Percentiles rank a stretch among this genome's conserved stretches.
Conservation (phyloP, 1,140 invertebrate species). For the Eciton burchellii region DNA sequence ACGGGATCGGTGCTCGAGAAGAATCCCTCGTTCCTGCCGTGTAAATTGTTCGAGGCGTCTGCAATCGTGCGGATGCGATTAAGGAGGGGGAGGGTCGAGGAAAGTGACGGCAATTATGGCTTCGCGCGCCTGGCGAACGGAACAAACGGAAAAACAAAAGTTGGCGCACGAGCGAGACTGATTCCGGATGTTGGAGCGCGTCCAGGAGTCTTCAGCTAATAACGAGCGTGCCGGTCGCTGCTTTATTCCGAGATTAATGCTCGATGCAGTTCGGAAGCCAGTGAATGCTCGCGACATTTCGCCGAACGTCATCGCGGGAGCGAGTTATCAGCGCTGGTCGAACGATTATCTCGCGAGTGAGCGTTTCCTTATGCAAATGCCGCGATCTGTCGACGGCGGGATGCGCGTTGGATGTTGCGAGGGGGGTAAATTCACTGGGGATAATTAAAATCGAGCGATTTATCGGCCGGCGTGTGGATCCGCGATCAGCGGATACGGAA, state of each 20-base stretch:
- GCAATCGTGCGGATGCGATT: not conserved
- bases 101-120: conserved; percentile 62
- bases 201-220: conserved; percentile 70
- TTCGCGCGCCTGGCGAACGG: conserved; percentile 39
- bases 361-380: too few species aligned
- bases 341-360: too few species aligned
- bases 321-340: too few species aligned
- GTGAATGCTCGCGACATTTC: not conserved
- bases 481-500: not conserved
- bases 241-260: conserved; percentile 58
- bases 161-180: conserved; percentile 49
- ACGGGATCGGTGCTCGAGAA: too few species aligned
- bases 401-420: not conserved
- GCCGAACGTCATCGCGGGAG: not conserved
- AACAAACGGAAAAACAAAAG: too few species aligned
- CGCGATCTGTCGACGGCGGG: conserved; percentile 6
- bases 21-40: too few species aligned
- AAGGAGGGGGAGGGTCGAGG: too few species aligned
- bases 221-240: conserved; percentile 36
- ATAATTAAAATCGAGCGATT: conserved; percentile 1
- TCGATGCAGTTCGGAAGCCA: not conserved
- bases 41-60: not conserved
- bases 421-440: not conserved
- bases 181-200: conserved; percentile 64
- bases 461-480: not conserved